phyloP scores from a whole-genome alignment of 2,888 invertebrate genomes.

The Ophioninae sp. region DNA sequence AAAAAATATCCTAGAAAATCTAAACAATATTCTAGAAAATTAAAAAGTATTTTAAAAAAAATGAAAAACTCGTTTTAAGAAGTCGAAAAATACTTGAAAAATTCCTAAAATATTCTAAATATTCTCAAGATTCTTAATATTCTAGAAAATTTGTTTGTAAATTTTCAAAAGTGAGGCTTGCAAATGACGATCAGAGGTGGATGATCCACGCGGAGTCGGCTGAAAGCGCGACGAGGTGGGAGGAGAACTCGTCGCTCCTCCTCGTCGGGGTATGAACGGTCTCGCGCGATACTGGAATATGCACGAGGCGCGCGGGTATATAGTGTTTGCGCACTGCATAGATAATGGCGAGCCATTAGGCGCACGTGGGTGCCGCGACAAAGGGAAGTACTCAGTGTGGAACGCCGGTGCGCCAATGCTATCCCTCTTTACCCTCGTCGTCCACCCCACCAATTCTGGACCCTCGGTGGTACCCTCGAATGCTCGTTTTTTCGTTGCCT shows the following conservation, averaged over 20 bases:
- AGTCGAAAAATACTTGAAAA: no score
- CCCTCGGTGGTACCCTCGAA: neutral
- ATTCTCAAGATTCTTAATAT: no score
- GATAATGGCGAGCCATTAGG: conserved; percentile 71
- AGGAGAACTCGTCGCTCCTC: conserved; percentile 20
- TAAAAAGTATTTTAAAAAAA: no score
- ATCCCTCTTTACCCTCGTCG: neutral
- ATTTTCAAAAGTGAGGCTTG: neutral
- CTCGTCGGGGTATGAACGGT: conserved; percentile 24
- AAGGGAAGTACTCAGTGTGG: conserved; percentile 65
- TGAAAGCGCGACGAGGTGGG: neutral
- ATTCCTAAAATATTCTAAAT: no score
- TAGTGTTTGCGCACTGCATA: conserved; percentile 53
- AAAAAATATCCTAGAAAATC: no score
- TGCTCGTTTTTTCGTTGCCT: neutral
- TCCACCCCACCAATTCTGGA: neutral
- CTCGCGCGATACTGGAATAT: conserved; percentile 48
- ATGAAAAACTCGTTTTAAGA: no score
- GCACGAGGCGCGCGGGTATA: conserved; percentile 47
- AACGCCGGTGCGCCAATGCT: conserved; percentile 32
- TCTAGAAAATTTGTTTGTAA: no score
- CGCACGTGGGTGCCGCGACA: conserved; percentile 71
- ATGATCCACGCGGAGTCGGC: neutral
- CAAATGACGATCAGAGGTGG: neutral
- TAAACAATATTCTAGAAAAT: no score